These are phyloP conservation scores for Conistra vaccinii DNA, from an alignment of 2,888 invertebrate genomes.

Conservation along the genomic window DNA sequence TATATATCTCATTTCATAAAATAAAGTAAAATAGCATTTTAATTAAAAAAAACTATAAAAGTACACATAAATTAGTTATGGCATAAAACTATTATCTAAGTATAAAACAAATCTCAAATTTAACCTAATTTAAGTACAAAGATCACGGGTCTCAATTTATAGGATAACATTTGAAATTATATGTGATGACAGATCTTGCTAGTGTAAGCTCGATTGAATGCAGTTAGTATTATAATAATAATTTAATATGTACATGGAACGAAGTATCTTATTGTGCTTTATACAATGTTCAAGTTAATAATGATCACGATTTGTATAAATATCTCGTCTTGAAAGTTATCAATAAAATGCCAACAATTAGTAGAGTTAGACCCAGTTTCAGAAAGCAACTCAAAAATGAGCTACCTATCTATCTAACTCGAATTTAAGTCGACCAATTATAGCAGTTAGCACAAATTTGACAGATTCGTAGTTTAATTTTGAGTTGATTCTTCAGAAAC, in stretches of 20 bases:
- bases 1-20: constrained; percentile 76
- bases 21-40: constrained; percentile 77
- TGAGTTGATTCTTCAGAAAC: constrained; percentile 1
- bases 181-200: constrained; percentile 77
- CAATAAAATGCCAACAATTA: constrained; percentile 55
- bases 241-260: constrained; percentile 64
- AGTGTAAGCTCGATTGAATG: constrained; percentile 64
- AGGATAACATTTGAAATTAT: constrained; percentile 57
- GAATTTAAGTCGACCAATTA: too few relatives aligned
- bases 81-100: constrained; percentile 87
- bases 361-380: constrained; percentile 44
- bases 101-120: constrained; percentile 83
- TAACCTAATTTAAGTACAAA: constrained; percentile 87
- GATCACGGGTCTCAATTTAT: constrained; percentile 75
- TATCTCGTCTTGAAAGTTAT: constrained; percentile 40
- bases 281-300: constrained; percentile 53
- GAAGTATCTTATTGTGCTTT: constrained; percentile 60
- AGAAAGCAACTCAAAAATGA: not conserved
- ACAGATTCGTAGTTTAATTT: not conserved
- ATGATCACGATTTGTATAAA: constrained; percentile 49
- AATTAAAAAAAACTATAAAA: constrained; percentile 81
- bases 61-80: constrained; percentile 89
- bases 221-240: constrained; percentile 53
- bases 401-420: too few relatives aligned
- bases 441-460: not conserved